Conservation (phyloP, 2,113 vertebrate genomes). For the Dinomys branickii region DNA sequence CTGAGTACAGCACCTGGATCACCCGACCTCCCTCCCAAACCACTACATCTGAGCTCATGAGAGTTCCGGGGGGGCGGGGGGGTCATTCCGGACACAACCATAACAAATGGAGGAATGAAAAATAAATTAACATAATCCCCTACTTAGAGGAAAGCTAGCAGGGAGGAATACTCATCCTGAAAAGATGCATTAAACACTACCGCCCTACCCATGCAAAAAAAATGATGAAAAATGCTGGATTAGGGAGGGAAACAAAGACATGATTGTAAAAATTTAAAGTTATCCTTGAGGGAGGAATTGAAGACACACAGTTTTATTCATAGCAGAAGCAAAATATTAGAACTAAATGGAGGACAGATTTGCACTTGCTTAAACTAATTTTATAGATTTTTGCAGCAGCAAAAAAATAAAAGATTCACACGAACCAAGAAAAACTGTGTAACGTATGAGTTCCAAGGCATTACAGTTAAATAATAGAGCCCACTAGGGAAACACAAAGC, state of each 20-base stretch:
- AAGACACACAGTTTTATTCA: constrained; percentile 38
- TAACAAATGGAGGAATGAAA: background rate
- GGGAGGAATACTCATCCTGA: background rate
- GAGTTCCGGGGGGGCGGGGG: background rate
- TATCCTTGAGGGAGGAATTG: background rate
- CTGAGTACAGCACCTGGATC: background rate
- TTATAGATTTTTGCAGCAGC: background rate
- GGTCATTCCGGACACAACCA: background rate
- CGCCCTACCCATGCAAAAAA: background rate
- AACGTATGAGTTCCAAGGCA: background rate
- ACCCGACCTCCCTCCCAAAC: background rate
- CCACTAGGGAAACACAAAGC: background rate
- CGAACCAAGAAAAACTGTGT: background rate
- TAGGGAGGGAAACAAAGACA: background rate
- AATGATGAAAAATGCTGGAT: background rate
- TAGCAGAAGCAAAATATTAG: background rate
- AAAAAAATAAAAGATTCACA: background rate
- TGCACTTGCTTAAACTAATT: background rate
- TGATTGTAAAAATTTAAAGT: background rate
- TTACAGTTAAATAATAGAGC: background rate
- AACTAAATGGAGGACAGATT: constrained; percentile 24
- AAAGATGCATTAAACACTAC: background rate
- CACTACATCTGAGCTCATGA: background rate
- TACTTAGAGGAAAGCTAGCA: background rate
- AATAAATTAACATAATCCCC: background rate